phyloP scores from a whole-genome alignment of 2,113 vertebrate genomes.

The Irena cyanogastra region DNA sequence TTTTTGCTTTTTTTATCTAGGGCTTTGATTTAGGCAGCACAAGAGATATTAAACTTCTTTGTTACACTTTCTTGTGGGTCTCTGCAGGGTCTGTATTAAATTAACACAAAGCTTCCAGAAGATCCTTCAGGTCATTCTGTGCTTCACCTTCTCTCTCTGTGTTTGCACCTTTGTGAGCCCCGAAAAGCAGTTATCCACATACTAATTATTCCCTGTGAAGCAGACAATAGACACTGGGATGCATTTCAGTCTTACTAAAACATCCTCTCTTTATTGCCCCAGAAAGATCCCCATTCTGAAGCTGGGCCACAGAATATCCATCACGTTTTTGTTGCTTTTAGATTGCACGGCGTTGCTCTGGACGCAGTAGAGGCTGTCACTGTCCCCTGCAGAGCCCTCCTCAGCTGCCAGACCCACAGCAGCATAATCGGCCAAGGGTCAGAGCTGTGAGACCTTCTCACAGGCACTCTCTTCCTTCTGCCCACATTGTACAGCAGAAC shows the following conservation, averaged over 20 bases:
- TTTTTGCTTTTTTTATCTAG: neutral
- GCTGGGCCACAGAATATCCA: no score
- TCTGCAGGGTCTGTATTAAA: neutral
- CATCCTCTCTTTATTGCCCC: neutral
- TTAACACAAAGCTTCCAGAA: neutral
- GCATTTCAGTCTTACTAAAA: neutral
- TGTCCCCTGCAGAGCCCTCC: neutral
- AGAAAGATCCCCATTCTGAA: neutral
- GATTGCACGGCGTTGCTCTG: neutral
- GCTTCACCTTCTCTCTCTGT: neutral
- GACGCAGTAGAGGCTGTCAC: fast-evolving
- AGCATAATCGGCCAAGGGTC: neutral
- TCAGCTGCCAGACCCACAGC: neutral
- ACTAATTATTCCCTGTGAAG: neutral
- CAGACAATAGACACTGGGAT: neutral
- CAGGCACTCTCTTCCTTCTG: fast-evolving
- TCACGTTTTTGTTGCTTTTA: neutral
- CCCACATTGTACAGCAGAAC: neutral
- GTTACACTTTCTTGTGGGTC: neutral
- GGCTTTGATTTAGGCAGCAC: neutral
- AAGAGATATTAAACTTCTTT: neutral
- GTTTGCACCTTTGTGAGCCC: neutral
- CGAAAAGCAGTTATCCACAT: neutral
- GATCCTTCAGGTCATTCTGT: neutral
- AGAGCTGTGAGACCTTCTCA: neutral